Percentiles rank a stretch among this genome's conserved stretches.
Conservation (phyloP, 1,140 invertebrate species). For the Bombus soroeensis region DNA sequence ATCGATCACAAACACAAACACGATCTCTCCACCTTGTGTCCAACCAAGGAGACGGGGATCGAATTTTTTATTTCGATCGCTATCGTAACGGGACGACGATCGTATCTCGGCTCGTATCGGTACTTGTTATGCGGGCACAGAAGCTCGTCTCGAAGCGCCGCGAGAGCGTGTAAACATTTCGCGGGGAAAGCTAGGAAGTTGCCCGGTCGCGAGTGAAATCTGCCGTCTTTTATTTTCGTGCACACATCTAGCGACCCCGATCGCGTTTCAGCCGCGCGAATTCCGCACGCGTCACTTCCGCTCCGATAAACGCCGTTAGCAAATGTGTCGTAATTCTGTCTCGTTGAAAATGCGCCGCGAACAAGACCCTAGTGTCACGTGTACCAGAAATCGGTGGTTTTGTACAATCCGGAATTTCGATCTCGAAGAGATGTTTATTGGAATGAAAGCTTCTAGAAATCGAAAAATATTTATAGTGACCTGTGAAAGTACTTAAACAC, state of each 20-base stretch:
- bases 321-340: conserved; percentile 24
- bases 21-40: not conserved
- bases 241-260: conserved; percentile 59
- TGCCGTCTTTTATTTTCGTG: conserved; percentile 63
- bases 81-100: not conserved
- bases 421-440: not conserved
- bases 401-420: not conserved
- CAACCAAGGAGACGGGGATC: not conserved
- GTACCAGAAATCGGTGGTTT: not conserved
- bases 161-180: conserved; percentile 46
- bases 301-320: conserved; percentile 17
- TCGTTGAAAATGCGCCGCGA: not conserved
- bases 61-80: not conserved
- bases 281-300: conserved; percentile 57
- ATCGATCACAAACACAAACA: not conserved
- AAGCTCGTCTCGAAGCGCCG: conserved; percentile 9
- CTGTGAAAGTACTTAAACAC: too few relatives aligned
- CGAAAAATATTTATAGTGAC: not conserved
- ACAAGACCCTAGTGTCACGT: not conserved
- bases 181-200: conserved; percentile 63
- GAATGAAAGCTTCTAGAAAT: not conserved
- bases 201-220: conserved; percentile 57
- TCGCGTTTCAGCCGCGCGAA: conserved; percentile 53
- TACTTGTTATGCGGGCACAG: conserved; percentile 35
- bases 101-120: not conserved